Evolutionary conservation across 2,888 invertebrate genomes (phyloP), one percentile per base, ranked within the genome.

Genomic region (Hypomecis punctinalis): DNA sequence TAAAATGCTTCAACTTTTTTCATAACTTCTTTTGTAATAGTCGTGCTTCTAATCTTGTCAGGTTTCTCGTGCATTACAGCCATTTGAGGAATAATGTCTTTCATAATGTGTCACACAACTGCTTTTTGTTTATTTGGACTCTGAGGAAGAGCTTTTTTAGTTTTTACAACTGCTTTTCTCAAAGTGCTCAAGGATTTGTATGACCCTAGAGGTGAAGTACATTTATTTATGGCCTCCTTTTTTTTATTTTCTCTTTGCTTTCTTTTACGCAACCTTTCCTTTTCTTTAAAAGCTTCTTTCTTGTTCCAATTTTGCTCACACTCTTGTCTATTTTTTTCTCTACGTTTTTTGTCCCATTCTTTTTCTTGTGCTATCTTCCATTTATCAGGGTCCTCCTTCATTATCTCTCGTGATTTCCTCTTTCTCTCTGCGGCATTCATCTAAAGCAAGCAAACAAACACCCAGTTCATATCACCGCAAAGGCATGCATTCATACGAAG

Each of bases 361-460:
- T 46, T 46, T 46, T 46, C 3, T 46, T 46, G 46, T 46, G 46
- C 46, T 46, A 46, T 46, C 46, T 46, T 46, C 46, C 46, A 46
- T 46, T 46, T 46, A 46, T 46, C 46, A 46, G 46, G 46, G 46
- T 46, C 46, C 46, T 46, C n/a, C 46, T 46, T 46, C 13, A 46
- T 46, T 46, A 46, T 46, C 46, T 46, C 46, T 46, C 46, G 46
- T 46, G 46, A 46, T 46, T 46, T 46, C 46, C n/a, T 46, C 39
- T 39, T 39, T 39, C 39, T 39, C 39, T 39, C 39, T 39, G 39
- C 39, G 39, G 39, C 39, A 39, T 39, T 39, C 39, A 39, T 39
- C 39, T 39, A 39, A 39, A 39, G 39, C 39, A 39, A 39, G 39
- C 39, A 39, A 39, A 39, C 39, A 39, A 39, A 39, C 39, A 39